Conservation (phyloP, 2,113 vertebrate species). For the Caranx melampygus region DNA sequence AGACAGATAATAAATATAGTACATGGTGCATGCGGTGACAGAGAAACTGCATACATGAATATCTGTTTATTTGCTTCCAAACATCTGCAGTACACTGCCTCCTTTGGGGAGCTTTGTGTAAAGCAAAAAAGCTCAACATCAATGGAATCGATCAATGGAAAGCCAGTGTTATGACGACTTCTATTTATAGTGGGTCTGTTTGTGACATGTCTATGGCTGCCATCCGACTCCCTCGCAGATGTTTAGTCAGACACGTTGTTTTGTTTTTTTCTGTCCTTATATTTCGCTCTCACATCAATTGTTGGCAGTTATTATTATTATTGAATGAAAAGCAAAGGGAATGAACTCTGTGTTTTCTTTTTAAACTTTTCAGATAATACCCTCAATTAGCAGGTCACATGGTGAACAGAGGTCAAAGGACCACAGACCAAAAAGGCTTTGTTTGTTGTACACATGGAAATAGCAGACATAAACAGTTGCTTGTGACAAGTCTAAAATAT, state of each 20-base stretch:
- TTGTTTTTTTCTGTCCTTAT: accelerated
- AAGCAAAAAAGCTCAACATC: constrained; percentile 47
- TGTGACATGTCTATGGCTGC: constrained; percentile 49
- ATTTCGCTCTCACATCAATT: not conserved
- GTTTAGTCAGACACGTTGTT: not conserved
- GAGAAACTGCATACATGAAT: constrained; percentile 17
- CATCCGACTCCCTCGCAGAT: constrained; percentile 4
- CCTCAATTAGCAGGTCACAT: constrained; percentile 21
- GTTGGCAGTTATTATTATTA: not conserved
- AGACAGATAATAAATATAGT: not conserved
- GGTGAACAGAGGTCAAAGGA: constrained; percentile 48
- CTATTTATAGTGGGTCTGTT: constrained; percentile 74
- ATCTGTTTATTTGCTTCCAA: constrained; percentile 27
- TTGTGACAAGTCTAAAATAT: constrained; percentile 63
- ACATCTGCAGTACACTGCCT: constrained; percentile 13
- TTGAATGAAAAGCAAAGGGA: not conserved
- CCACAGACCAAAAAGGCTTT: constrained; percentile 32
- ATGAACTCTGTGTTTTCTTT: not conserved
- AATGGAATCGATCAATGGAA: constrained; percentile 76
- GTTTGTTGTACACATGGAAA: constrained; percentile 41
- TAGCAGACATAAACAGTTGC: constrained; percentile 45
- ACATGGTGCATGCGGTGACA: not conserved
- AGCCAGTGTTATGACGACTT: constrained; percentile 61
- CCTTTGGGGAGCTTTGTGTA: constrained; percentile 21
- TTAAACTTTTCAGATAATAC: constrained; percentile 3